Base-by-base conservation (phyloP, 2,888 invertebrate species). In the Achlya flavicornis region DNA sequence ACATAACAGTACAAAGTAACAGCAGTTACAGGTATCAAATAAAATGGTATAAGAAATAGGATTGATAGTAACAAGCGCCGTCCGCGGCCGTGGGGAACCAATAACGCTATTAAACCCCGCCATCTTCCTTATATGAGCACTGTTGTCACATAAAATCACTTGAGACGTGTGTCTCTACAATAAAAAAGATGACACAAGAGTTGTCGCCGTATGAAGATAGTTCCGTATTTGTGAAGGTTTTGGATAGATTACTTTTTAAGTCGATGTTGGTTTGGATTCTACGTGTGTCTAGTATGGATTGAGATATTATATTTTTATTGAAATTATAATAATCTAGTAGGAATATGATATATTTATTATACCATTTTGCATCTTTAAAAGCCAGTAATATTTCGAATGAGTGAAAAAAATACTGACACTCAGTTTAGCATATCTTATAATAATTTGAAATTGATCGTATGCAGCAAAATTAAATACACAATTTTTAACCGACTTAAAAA, bases 101-200 rank as follows among this genome's bases (percentile, higher is more conserved):
- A 80, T 78, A 80, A 72, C 73, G 71, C 75, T 73, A 83, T 78
- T 79, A 75, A 75, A 71, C 71, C 72, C 65, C 64, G 67, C 77
- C 82, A 76, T 41, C 41, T 41, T 41, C 41, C 41, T 12, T 12
- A 41, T 81, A 79, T 75, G 80, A 74, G 81, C 63, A 61, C 64
- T 62, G 69, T 66, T 73, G 74, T 74, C 74, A 73, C 75, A 74
- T 75, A 71, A 74, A 73, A 66, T 68, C 61, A 64, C 68, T 73
- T 61, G 70, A 71, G 71, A 70, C 72, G 70, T 67, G 60, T n/a
- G 19, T 60, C 41, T 19, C 19, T 35, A 6, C 14, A 41, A 19
- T 41, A 60, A 60, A 60, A 59, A 60, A 60, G 19, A 60, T 41
- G 41, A 41, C 12, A n/a, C 41, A 10, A 19, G 16, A 41, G 38